A percentile compares a stretch with the other conserved stretches of the same genome.
phyloP scores from a whole-genome alignment of 2,113 vertebrate species.

The Myiozetetes cayanensis region DNA sequence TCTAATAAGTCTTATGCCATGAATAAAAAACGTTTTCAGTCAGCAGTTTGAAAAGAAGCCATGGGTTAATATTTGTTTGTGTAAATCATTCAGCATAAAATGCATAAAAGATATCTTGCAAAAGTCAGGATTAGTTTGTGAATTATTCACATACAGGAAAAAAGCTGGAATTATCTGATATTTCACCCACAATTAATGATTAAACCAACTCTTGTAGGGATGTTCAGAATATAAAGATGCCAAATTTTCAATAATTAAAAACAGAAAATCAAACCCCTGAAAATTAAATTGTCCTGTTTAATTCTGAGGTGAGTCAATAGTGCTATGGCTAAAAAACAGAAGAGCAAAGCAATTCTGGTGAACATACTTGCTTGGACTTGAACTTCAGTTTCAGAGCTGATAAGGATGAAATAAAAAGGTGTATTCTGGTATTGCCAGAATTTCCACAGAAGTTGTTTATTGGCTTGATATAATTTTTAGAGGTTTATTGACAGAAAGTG shows the following conservation, averaged over 20 bases:
- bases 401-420: background rate
- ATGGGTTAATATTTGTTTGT: slow-evolving; percentile 42
- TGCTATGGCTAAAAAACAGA: background rate
- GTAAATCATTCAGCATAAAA: slow-evolving; percentile 11
- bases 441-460: background rate
- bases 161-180: background rate
- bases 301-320: background rate
- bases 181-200: slow-evolving; percentile 25
- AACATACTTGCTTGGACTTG: background rate
- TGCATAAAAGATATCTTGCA: slow-evolving; percentile 21
- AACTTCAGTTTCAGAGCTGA: background rate
- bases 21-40: slow-evolving; percentile 45
- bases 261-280: fast-evolving
- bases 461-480: background rate
- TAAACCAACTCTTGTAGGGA: background rate
- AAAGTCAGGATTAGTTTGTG: slow-evolving; percentile 9
- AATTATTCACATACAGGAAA: background rate
- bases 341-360: background rate
- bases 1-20: background rate
- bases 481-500: background rate
- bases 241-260: background rate
- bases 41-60: slow-evolving; percentile 35
- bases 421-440: background rate
- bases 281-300: background rate
- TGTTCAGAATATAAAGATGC: background rate